These are phyloP conservation scores for Drosophila rufa DNA, from an alignment of 1,140 invertebrate species.

Conservation along the genomic window DNA sequence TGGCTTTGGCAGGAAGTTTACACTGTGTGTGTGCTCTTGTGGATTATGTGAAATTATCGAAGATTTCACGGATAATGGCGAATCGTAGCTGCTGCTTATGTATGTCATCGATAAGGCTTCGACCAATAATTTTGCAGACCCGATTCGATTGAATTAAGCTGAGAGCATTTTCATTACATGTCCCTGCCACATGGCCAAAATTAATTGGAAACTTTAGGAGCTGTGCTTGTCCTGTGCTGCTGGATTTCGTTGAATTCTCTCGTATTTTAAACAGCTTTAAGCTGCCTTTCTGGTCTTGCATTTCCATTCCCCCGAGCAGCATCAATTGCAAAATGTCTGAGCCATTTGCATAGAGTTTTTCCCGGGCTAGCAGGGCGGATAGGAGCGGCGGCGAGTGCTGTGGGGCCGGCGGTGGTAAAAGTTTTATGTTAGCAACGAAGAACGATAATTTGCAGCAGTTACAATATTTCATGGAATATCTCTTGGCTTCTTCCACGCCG, in stretches of 20 bases:
- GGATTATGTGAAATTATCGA: constrained; percentile 76
- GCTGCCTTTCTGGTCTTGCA: constrained; percentile 28
- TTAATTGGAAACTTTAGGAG: constrained; percentile 33
- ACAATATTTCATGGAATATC: constrained; percentile 65
- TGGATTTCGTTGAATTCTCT: constrained; percentile 3
- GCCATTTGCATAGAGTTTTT: constrained; percentile 57
- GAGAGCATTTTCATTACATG: constrained; percentile 45
- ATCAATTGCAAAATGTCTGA: constrained; percentile 61
- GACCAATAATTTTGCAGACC: constrained; percentile 20
- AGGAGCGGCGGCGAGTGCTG: constrained; percentile 12
- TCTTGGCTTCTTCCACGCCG: constrained; percentile 38
- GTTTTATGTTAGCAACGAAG: constrained; percentile 67
- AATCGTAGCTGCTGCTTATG: constrained; percentile 54
- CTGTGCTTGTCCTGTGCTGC: not conserved
- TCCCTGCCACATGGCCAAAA: constrained; percentile 31
- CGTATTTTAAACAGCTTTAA: constrained; percentile 41
- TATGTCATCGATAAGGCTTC: constrained; percentile 6
- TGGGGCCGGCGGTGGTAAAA: constrained; percentile 45
- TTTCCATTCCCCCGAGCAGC: constrained; percentile 42
- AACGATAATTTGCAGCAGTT: constrained; percentile 72
- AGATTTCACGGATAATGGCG: constrained; percentile 70
- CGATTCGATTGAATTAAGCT: constrained; percentile 37
- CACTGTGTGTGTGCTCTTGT: constrained; percentile 18
- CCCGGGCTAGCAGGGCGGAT: constrained; percentile 5
- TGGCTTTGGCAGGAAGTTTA: constrained; percentile 8